phyloP scores from a whole-genome alignment of 2,113 vertebrate genomes.

The Eptesicus fuscus region DNA sequence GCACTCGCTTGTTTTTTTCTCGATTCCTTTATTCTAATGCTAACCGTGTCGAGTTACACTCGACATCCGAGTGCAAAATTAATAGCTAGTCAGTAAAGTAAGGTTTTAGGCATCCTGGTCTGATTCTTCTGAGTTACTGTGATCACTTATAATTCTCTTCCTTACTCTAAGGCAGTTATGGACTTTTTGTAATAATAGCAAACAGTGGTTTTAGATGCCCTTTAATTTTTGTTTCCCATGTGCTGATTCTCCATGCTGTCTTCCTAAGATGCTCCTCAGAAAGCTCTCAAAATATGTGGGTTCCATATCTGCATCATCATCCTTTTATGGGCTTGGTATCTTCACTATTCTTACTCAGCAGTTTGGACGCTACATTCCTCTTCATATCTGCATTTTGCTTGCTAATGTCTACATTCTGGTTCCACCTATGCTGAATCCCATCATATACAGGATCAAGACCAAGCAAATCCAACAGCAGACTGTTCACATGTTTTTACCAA shows the following conservation, averaged over 20 bases:
- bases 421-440: constrained; percentile 61
- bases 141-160: not conserved
- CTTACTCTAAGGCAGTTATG: constrained; percentile 25
- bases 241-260: constrained; percentile 69
- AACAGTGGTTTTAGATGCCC: not conserved
- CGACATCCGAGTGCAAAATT: no score
- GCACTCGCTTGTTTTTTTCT: no score
- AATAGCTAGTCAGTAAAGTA: constrained; percentile 4
- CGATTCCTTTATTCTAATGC: no score
- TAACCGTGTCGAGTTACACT: no score
- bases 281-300: constrained; percentile 70
- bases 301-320: constrained; percentile 73
- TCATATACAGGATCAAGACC: constrained; percentile 71
- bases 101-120: not conserved
- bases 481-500: not conserved
- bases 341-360: constrained; percentile 64
- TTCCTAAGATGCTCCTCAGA: constrained; percentile 64
- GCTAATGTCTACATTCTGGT: constrained; percentile 59
- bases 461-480: constrained; percentile 43
- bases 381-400: constrained; percentile 6
- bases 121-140: not conserved
- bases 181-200: not conserved
- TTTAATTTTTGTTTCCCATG: not conserved
- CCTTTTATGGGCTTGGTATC: constrained; percentile 75
- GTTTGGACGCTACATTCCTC: constrained; percentile 46